A percentile compares a stretch with the other conserved stretches of the same genome.
phyloP scores from a whole-genome alignment of 1,140 invertebrate species.

The Lepeophtheirus salmonis region DNA sequence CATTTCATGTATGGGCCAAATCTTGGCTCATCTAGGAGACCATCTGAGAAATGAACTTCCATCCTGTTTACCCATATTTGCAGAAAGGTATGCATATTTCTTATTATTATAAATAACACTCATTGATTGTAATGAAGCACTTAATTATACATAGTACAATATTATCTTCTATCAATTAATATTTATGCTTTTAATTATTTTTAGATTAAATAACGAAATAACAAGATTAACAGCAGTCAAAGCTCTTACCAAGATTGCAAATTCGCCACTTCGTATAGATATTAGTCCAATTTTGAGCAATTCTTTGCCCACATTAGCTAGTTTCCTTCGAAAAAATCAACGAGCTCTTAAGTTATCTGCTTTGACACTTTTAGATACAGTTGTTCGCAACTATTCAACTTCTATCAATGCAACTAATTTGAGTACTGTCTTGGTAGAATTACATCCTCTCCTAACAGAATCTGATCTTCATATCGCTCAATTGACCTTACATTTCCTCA shows the following conservation, averaged over 20 bases:
- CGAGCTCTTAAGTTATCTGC: slow-evolving; percentile 79
- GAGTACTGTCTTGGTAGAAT: slow-evolving; percentile 46
- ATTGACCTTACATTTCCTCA: slow-evolving; percentile 54
- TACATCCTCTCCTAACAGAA: slow-evolving; percentile 75
- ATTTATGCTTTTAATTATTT: background rate
- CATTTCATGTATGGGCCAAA: slow-evolving; percentile 89
- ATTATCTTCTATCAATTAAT: too few species aligned
- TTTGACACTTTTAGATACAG: slow-evolving; percentile 66
- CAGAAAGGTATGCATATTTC: slow-evolving; percentile 38
- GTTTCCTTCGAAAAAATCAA: slow-evolving; percentile 91
- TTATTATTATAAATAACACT: slow-evolving; percentile 29
- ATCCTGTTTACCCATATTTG: slow-evolving; percentile 72
- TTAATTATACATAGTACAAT: too few species aligned
- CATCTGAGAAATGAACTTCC: slow-evolving; percentile 40
- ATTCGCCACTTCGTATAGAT: slow-evolving; percentile 67
- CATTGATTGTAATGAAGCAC: background rate
- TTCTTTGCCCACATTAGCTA: slow-evolving; percentile 71
- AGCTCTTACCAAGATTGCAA: slow-evolving; percentile 78
- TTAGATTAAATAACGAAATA: slow-evolving; percentile 73
- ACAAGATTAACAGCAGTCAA: slow-evolving; percentile 88
- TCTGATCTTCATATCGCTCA: slow-evolving; percentile 89
- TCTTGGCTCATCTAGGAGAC: slow-evolving; percentile 61
- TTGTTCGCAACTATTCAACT: slow-evolving; percentile 44
- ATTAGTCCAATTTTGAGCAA: slow-evolving; percentile 65
- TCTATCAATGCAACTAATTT: slow-evolving; percentile 29